Conservation (phyloP, 1,140 invertebrate genomes). For the Coelopa frigida region DNA sequence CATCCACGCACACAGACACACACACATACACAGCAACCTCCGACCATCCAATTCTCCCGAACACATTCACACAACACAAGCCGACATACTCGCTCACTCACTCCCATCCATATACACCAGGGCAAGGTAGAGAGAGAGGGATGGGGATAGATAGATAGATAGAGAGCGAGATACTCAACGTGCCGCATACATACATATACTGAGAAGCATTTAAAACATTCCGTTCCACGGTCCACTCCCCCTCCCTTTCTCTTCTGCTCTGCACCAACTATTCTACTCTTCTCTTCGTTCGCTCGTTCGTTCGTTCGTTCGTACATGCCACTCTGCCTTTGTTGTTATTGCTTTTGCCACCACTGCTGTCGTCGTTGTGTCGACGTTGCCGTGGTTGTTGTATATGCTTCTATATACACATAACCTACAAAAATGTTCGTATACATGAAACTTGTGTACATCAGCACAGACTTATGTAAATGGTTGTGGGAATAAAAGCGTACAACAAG, state of each 20-base stretch:
- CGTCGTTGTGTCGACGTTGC: background rate
- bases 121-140: too few relatives aligned
- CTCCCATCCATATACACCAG: too few relatives aligned
- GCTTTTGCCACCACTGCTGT: background rate
- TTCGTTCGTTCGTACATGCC: conserved; percentile 17
- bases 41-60: background rate
- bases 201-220: too few relatives aligned
- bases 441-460: too few relatives aligned
- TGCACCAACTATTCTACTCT: background rate
- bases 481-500: background rate
- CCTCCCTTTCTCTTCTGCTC: too few relatives aligned
- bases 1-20: background rate
- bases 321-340: background rate
- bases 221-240: too few relatives aligned
- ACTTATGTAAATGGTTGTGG: background rate
- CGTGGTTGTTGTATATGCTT: conserved; percentile 16
- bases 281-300: background rate
- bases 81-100: too few relatives aligned
- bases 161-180: too few relatives aligned
- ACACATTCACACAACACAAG: background rate
- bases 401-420: conserved; percentile 45
- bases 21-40: background rate
- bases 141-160: too few relatives aligned
- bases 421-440: conserved; percentile 37
- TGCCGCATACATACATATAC: too few relatives aligned